Percentiles rank a stretch among this genome's conserved stretches.
These are phyloP conservation scores for Hofmannophila pseudospretella DNA, from an alignment of 2,888 invertebrate species.

Conservation along the genomic window DNA sequence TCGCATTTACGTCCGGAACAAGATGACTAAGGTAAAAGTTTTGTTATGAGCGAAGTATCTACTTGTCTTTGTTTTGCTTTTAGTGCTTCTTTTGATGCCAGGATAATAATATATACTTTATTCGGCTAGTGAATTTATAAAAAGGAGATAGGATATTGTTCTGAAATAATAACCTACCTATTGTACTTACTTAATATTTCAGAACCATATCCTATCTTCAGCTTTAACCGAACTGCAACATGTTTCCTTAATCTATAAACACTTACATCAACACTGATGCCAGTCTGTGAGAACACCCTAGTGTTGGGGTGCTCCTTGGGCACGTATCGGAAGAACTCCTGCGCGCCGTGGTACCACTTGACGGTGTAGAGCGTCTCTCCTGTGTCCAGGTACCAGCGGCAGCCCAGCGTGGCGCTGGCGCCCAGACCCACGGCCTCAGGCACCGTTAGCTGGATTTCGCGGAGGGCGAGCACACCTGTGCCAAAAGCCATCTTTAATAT, in stretches of 20 bases:
- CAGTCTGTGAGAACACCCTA: slow-evolving; percentile 83
- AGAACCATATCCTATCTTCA: too few species aligned
- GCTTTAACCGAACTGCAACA: not conserved
- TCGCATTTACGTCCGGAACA: slow-evolving; percentile 22
- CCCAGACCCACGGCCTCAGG: slow-evolving; percentile 85
- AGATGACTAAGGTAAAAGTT: slow-evolving; percentile 26
- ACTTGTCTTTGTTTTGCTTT: not conserved
- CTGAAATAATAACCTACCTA: too few species aligned
- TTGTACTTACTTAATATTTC: too few species aligned
- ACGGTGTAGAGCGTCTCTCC: slow-evolving; percentile 85
- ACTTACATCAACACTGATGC: slow-evolving; percentile 85
- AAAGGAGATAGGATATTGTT: too few species aligned
- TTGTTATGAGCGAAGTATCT: slow-evolving; percentile 3
- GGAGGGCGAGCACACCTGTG: slow-evolving; percentile 77
- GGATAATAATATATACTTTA: not conserved
- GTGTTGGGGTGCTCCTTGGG: slow-evolving; percentile 90
- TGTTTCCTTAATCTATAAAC: not conserved
- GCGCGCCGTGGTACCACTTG: slow-evolving; percentile 88
- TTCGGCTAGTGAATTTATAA: not conserved
- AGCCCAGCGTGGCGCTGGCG: slow-evolving; percentile 83
- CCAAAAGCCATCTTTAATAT: too few species aligned
- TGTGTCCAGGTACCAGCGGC: slow-evolving; percentile 84
- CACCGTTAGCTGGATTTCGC: slow-evolving; percentile 83
- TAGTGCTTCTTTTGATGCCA: not conserved
- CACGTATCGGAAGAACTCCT: slow-evolving; percentile 88